A percentile compares a stretch with the other conserved stretches of the same genome.
phyloP scores from a whole-genome alignment of 2,888 invertebrate species.

The Zaprionus obscuricornis region DNA sequence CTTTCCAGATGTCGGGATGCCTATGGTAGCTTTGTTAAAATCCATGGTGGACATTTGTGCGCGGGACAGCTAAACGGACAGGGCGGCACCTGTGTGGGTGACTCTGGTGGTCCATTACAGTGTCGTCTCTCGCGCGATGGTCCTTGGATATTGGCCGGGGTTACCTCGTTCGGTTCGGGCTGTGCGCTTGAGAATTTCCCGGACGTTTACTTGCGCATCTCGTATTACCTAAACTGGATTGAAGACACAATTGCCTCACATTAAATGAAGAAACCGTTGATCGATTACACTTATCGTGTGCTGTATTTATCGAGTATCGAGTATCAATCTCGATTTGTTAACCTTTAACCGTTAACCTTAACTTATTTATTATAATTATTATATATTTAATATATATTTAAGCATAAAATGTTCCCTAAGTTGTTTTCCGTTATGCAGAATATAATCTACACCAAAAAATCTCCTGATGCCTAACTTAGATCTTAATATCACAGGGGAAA shows the following conservation, averaged over 20 bases:
- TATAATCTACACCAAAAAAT: constrained; percentile 57
- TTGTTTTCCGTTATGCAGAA: constrained; percentile 69
- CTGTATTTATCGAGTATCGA: constrained; percentile 46
- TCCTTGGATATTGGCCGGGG: constrained; percentile 93
- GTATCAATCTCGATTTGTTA: constrained; percentile 51
- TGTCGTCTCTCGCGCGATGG: constrained; percentile 90
- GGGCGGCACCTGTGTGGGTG: constrained; percentile 95
- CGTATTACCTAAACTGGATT: constrained; percentile 94
- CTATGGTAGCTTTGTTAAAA: constrained; percentile 88
- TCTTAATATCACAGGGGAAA: constrained; percentile 61
- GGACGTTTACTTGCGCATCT: constrained; percentile 93
- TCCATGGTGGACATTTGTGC: constrained; percentile 91
- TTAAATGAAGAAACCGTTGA: constrained; percentile 28
- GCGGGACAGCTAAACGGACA: constrained; percentile 94
- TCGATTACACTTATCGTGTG: constrained; percentile 33
- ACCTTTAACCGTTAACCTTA: constrained; percentile 59
- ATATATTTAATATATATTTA: constrained; percentile 31
- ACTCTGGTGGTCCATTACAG: constrained; percentile 95
- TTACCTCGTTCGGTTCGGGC: constrained; percentile 96
- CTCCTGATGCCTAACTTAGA: constrained; percentile 44
- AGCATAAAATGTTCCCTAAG: constrained; percentile 72
- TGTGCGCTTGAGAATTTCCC: constrained; percentile 95
- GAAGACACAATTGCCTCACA: constrained; percentile 82
- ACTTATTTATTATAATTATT: constrained; percentile 18
- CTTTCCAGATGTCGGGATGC: constrained; percentile 84